Evolutionary conservation across 2,113 vertebrate species (phyloP).

Genomic region (Myanophis thanlyinensis): DNA sequence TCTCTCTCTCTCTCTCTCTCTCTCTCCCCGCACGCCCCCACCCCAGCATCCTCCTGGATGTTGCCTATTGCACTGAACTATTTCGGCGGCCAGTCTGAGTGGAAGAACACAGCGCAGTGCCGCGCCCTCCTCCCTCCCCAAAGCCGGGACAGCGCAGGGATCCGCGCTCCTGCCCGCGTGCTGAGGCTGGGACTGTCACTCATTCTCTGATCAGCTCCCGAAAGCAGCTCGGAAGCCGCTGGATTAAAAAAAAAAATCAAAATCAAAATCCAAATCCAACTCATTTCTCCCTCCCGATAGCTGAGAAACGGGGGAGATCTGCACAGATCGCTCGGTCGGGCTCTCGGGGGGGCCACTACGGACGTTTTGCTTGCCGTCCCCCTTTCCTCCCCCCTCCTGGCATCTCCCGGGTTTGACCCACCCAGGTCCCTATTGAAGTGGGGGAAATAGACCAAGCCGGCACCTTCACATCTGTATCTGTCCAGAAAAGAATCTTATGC

Average conservation of each 20-base stretch:
- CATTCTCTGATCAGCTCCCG: constrained; percentile 80
- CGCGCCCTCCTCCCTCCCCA: constrained; percentile 39
- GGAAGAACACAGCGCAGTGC: constrained; percentile 72
- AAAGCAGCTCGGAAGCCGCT: constrained; percentile 72
- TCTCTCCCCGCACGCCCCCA: neutral
- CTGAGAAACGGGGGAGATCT: neutral
- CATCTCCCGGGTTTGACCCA: constrained; percentile 34
- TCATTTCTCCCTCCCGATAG: constrained; percentile 15
- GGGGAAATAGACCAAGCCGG: neutral
- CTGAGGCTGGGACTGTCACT: constrained; percentile 87
- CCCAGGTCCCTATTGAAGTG: constrained; percentile 38
- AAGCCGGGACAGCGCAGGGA: constrained; percentile 76
- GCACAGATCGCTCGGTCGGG: neutral
- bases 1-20: constrained; percentile 24
- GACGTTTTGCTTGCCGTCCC: neutral
- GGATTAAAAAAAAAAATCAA: constrained; percentile 19
- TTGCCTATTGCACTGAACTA: constrained; percentile 62
- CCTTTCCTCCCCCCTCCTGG: neutral
- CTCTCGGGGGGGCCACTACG: neutral
- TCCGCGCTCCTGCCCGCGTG: constrained; percentile 71
- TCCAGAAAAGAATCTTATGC: constrained; percentile 14
- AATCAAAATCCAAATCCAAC: constrained; percentile 52
- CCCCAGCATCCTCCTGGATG: constrained; percentile 34
- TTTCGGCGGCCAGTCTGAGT: constrained; percentile 68
- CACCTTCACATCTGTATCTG: neutral